phyloP scores from a whole-genome alignment of 2,113 vertebrate genomes.

The Xiphophorus hellerii region DNA sequence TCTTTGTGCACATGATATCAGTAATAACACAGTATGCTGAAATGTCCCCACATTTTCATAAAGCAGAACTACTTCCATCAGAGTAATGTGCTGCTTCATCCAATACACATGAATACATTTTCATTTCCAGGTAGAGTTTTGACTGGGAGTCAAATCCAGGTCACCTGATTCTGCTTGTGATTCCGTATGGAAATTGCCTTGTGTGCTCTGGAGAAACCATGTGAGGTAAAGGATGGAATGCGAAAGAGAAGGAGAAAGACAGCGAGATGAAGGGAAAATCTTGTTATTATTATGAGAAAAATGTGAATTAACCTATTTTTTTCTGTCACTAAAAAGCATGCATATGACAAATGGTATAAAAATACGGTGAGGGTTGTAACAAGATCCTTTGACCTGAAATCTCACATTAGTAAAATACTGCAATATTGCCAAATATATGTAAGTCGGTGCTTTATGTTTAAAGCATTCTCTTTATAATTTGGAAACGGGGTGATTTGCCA shows the following conservation, averaged over 20 bases:
- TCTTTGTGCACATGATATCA: constrained; percentile 36
- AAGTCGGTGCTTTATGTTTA: neutral
- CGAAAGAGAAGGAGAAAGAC: neutral
- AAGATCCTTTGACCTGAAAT: neutral
- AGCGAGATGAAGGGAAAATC: constrained; percentile 34
- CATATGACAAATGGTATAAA: constrained; percentile 60
- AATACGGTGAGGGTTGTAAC: constrained; percentile 20
- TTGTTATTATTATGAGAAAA: constrained; percentile 65
- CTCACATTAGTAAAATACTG: neutral
- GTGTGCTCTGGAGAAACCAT: constrained; percentile 68
- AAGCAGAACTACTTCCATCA: constrained; percentile 52
- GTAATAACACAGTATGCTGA: constrained; percentile 43
- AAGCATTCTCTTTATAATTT: neutral
- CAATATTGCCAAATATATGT: neutral
- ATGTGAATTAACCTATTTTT: constrained; percentile 71
- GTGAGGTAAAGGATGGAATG: constrained; percentile 43
- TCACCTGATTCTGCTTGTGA: constrained; percentile 76
- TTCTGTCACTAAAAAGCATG: constrained; percentile 52
- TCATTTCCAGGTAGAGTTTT: constrained; percentile 65
- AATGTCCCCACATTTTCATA: constrained; percentile 51
- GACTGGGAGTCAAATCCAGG: constrained; percentile 78
- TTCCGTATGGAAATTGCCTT: constrained; percentile 78
- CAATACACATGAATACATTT: constrained; percentile 71
- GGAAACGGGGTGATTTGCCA: neutral
- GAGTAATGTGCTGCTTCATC: constrained; percentile 50